Conservation (phyloP, 2,888 invertebrate genomes). For the Tipula vernalis region DNA sequence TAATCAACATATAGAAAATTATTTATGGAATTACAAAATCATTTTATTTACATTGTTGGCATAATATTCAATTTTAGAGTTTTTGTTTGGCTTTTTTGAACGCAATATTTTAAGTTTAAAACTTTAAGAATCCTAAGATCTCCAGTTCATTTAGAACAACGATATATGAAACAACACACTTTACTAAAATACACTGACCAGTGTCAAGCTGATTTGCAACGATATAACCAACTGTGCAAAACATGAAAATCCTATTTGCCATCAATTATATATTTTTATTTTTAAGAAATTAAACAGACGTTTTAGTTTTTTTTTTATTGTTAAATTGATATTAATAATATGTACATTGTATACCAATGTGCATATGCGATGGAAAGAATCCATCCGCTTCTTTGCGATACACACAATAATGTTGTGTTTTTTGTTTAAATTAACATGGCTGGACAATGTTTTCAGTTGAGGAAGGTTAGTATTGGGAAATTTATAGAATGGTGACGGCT, state of each 20-base stretch:
- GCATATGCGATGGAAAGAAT: neutral
- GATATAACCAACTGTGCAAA: neutral
- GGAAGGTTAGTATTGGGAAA: neutral
- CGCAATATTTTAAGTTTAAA: too few species aligned
- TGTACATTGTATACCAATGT: neutral
- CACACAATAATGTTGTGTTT: neutral
- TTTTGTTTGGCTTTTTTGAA: too few species aligned
- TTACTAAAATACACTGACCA: neutral
- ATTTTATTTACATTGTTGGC: neutral
- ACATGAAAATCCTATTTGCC: neutral
- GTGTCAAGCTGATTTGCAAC: constrained; percentile 5
- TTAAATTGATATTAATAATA: neutral
- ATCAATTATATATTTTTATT: neutral
- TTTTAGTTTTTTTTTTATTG: neutral
- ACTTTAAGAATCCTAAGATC: neutral
- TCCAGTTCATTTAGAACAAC: neutral
- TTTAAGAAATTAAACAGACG: neutral
- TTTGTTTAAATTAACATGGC: neutral
- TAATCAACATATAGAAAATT: neutral
- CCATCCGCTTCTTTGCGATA: neutral
- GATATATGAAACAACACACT: neutral
- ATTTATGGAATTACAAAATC: neutral
- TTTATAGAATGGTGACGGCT: neutral
- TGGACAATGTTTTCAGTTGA: neutral
- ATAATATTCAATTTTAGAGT: too few species aligned